Percentiles rank a stretch among this genome's conserved stretches.
These are phyloP conservation scores for Anniella stebbinsi DNA, from an alignment of 2,797 vertebrate genomes.

Conservation along the genomic window DNA sequence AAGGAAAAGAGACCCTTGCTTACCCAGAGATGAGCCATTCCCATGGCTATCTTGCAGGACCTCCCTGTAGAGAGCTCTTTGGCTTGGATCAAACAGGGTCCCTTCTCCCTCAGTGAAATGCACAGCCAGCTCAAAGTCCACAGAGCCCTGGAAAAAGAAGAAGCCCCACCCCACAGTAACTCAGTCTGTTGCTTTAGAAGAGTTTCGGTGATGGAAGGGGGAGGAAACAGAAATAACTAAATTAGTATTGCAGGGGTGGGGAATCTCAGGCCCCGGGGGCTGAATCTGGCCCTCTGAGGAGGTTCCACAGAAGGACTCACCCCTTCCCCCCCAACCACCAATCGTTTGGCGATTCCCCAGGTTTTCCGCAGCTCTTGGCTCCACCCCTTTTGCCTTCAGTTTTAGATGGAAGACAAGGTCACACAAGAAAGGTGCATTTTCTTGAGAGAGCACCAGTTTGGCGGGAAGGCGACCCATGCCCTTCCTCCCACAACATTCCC, in stretches of 20 bases:
- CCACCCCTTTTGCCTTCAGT: background rate
- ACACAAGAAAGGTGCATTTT: background rate
- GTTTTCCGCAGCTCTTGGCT: no score
- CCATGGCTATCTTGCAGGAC: background rate
- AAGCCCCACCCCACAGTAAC: background rate
- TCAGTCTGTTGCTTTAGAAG: background rate
- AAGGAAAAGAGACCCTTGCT: background rate
- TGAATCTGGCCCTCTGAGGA: no score
- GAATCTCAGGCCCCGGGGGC: no score
- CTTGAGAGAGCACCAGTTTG: background rate
- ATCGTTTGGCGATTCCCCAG: no score
- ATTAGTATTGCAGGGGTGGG: no score
- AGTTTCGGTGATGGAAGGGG: background rate
- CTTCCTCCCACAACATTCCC: no score
- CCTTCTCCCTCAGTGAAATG: conserved; percentile 2
- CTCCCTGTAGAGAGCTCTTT: background rate
- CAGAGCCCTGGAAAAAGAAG: background rate
- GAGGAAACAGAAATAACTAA: no score
- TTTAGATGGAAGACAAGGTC: background rate
- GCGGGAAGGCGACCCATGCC: background rate
- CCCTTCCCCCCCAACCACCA: no score
- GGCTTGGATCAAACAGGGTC: background rate
- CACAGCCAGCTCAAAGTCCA: conserved; percentile 13
- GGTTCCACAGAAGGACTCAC: no score
- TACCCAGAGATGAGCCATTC: background rate